Percentiles rank a stretch among this genome's conserved stretches.
Evolutionary conservation across 2,888 invertebrate species (phyloP).

Genomic region (Mellilla xanthometata): DNA sequence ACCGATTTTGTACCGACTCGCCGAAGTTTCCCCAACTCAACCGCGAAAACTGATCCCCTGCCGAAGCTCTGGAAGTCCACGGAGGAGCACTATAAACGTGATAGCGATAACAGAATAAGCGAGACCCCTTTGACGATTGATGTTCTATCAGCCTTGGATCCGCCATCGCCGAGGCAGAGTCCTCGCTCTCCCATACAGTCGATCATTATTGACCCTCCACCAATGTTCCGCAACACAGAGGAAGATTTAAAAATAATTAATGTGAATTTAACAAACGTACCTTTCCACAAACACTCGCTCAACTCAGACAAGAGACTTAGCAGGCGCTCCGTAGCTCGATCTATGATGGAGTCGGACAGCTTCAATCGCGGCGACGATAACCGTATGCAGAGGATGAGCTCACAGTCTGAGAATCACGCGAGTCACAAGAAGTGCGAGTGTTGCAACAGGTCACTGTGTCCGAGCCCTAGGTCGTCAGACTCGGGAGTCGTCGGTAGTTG

Average conservation of each 20-base stretch:
- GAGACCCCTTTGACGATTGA: constrained; percentile 45
- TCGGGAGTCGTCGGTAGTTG: constrained; percentile 94
- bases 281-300: constrained; percentile 80
- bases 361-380: constrained; percentile 54
- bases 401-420: constrained; percentile 68
- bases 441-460: constrained; percentile 84
- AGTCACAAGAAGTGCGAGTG: constrained; percentile 77
- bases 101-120: constrained; percentile 34
- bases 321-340: constrained; percentile 69
- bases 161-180: constrained; percentile 63
- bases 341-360: constrained; percentile 69
- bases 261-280: constrained; percentile 66
- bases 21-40: constrained; percentile 86
- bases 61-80: constrained; percentile 73
- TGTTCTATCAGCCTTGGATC: constrained; percentile 60
- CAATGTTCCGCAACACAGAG: constrained; percentile 81
- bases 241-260: constrained; percentile 70
- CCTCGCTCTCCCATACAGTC: constrained; percentile 54
- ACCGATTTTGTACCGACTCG: constrained; percentile 74
- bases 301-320: constrained; percentile 84
- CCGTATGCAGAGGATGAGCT: constrained; percentile 68
- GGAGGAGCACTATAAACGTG: constrained; percentile 58
- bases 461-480: constrained; percentile 89
- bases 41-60: constrained; percentile 65
- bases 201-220: constrained; percentile 80